Evolutionary conservation across 2,888 invertebrate species (phyloP).

Genomic region (Brachylomia viminalis): DNA sequence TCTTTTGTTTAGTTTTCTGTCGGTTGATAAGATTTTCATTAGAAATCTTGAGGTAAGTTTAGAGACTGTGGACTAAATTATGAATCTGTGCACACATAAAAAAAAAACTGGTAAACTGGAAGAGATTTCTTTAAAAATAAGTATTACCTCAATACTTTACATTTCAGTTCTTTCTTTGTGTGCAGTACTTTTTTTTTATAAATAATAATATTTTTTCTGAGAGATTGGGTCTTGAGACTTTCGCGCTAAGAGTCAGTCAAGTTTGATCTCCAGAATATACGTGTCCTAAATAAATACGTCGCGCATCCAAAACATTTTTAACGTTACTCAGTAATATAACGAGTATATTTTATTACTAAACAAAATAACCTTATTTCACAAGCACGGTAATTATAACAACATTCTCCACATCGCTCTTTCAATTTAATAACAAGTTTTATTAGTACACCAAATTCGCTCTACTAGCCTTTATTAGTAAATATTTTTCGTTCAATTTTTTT

Average conservation of each 20-base stretch:
- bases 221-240: neutral
- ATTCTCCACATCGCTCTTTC: neutral
- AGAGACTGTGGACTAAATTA: neutral
- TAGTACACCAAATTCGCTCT: neutral
- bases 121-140: neutral
- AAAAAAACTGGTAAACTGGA: neutral
- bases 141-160: neutral
- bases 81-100: too few species aligned
- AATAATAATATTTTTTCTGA: neutral
- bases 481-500: constrained; percentile 1
- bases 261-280: neutral
- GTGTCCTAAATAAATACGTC: neutral
- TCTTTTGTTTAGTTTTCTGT: constrained; percentile 18
- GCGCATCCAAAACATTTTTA: too few species aligned
- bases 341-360: neutral
- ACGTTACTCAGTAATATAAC: neutral
- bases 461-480: neutral
- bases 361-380: neutral
- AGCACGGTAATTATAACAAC: neutral
- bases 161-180: neutral
- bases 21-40: neutral
- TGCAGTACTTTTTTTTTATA: too few species aligned
- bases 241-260: neutral
- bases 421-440: neutral
- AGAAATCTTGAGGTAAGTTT: neutral